phyloP scores from a whole-genome alignment of 1,140 invertebrate species.

The Papilio polyxenes region DNA sequence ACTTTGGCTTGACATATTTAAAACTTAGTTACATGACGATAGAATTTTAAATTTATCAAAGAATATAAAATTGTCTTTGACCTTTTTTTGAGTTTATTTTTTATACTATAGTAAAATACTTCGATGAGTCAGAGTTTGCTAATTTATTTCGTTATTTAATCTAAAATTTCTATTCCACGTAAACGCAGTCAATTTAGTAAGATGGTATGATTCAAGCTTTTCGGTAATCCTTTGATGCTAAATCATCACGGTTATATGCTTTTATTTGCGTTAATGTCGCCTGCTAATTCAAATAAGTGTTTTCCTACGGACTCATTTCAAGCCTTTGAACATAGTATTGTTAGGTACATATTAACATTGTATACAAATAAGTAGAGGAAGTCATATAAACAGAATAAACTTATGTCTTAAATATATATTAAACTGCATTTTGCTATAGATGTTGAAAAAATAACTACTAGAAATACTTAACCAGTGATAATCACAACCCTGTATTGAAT shows the following conservation, averaged over 20 bases:
- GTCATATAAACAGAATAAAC: too few species aligned
- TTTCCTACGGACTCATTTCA: background rate
- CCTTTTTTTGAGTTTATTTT: background rate
- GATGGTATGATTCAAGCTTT: background rate
- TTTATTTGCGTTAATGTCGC: background rate
- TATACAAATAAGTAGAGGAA: too few species aligned
- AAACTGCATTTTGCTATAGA: too few species aligned
- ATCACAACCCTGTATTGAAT: too few species aligned
- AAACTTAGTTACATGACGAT: background rate
- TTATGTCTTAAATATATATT: too few species aligned
- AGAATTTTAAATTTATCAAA: background rate
- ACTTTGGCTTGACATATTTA: constrained; percentile 27
- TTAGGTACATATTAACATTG: background rate
- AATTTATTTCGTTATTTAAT: background rate
- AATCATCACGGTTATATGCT: background rate
- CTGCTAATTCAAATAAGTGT: background rate
- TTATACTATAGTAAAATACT: background rate
- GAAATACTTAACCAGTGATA: too few species aligned
- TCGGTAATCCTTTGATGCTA: background rate
- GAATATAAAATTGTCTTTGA: too few species aligned
- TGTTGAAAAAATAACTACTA: too few species aligned
- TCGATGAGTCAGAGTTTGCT: background rate
- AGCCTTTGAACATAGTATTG: background rate
- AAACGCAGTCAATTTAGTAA: background rate
- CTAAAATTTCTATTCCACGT: background rate